Evolutionary conservation across 2,797 vertebrate genomes (phyloP).

Genomic region (Catharus ustulatus): DNA sequence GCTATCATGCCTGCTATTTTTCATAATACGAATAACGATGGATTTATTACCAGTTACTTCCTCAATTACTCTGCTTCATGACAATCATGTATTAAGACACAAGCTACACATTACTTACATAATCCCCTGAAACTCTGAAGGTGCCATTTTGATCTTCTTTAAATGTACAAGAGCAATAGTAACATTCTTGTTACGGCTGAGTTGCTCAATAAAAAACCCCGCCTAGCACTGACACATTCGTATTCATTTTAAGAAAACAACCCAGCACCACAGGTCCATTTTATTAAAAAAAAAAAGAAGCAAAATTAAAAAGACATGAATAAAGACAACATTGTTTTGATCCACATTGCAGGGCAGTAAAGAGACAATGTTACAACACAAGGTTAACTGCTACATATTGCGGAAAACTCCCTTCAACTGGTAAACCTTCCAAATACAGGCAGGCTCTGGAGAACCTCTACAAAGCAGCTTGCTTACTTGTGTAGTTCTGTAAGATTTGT

Average conservation of each 20-base stretch:
- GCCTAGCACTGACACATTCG: background rate
- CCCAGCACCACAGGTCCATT: background rate
- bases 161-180: background rate
- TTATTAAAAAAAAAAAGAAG: background rate
- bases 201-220: background rate
- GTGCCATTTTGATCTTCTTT: slow-evolving; percentile 9
- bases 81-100: background rate
- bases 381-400: background rate
- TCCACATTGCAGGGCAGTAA: background rate
- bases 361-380: background rate
- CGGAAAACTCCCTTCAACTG: background rate
- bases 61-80: background rate
- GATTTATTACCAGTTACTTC: slow-evolving; percentile 40
- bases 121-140: slow-evolving; percentile 8
- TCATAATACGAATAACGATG: background rate
- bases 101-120: slow-evolving; percentile 12
- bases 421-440: background rate
- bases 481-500: background rate
- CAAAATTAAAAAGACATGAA: background rate
- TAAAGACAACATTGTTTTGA: background rate
- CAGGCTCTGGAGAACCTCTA: background rate
- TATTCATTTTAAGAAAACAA: background rate
- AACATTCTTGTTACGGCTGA: background rate
- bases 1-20: background rate
- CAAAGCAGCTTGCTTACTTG: background rate